phyloP scores from a whole-genome alignment of 1,140 invertebrate genomes.

The Drosophila lini region DNA sequence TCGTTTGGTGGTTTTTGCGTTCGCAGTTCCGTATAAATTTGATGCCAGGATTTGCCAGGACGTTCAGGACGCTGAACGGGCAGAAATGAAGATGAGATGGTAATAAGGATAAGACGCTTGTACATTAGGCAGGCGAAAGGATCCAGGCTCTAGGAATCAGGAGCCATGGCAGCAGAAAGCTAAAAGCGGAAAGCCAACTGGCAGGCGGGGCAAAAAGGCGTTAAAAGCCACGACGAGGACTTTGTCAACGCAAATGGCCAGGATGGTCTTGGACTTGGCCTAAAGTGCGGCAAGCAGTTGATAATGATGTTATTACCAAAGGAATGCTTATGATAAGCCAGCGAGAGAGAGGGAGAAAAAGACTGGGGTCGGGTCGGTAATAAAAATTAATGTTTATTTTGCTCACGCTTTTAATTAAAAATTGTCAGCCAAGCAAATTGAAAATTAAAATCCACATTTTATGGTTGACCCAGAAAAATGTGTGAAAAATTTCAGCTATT shows the following conservation, averaged over 20 bases:
- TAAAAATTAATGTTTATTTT: slow-evolving; percentile 81
- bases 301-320: slow-evolving; percentile 81
- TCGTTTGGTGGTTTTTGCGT: slow-evolving; percentile 62
- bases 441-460: slow-evolving; percentile 63
- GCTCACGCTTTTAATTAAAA: slow-evolving; percentile 80
- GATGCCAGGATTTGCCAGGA: slow-evolving; percentile 67
- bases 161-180: slow-evolving; percentile 15
- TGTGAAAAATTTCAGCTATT: slow-evolving; percentile 47
- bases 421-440: slow-evolving; percentile 71
- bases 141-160: slow-evolving; percentile 11
- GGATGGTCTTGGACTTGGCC: slow-evolving; percentile 14
- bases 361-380: slow-evolving; percentile 37
- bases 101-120: slow-evolving; percentile 74
- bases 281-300: slow-evolving; percentile 34
- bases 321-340: slow-evolving; percentile 69
- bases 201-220: slow-evolving; percentile 46
- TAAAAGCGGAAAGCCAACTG: slow-evolving; percentile 48
- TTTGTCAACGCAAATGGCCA: slow-evolving; percentile 58
- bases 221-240: slow-evolving; percentile 65
- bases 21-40: slow-evolving; percentile 75
- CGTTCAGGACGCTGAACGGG: slow-evolving; percentile 62
- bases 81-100: slow-evolving; percentile 79
- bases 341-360: neutral
- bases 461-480: slow-evolving; percentile 67
- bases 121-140: slow-evolving; percentile 60